Conservation (phyloP, 2,113 vertebrate species). For the Cebus imitator region DNA sequence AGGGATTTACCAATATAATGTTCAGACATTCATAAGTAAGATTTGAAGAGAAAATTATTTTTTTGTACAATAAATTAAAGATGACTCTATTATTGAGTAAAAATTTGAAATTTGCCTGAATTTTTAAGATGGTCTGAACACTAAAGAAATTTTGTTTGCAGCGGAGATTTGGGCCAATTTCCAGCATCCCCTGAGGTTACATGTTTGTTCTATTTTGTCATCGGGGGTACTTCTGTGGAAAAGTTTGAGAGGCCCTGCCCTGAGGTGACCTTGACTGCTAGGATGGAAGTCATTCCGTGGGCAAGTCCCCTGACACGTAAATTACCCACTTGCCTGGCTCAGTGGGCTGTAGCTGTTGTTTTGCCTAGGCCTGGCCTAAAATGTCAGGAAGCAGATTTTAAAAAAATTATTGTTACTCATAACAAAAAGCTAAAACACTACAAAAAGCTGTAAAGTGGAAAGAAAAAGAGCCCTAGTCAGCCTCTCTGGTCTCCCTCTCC, state of each 20-base stretch:
- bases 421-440: neutral
- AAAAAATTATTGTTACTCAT: neutral
- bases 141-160: neutral
- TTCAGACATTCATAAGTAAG: neutral
- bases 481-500: rapidly evolving
- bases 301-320: neutral
- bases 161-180: neutral
- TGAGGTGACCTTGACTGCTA: conserved; percentile 1
- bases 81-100: neutral
- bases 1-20: neutral
- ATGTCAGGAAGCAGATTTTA: neutral
- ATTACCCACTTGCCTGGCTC: neutral
- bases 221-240: conserved; percentile 26
- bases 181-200: neutral
- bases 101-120: neutral
- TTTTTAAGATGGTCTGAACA: conserved; percentile 3
- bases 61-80: neutral
- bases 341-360: neutral
- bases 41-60: neutral
- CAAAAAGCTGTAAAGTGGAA: neutral
- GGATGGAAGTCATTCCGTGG: neutral
- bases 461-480: neutral
- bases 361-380: neutral
- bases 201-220: conserved; percentile 25
- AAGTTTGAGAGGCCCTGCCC: neutral